Conservation (phyloP, 2,113 vertebrate genomes). For the Tragelaphus imberbis region DNA sequence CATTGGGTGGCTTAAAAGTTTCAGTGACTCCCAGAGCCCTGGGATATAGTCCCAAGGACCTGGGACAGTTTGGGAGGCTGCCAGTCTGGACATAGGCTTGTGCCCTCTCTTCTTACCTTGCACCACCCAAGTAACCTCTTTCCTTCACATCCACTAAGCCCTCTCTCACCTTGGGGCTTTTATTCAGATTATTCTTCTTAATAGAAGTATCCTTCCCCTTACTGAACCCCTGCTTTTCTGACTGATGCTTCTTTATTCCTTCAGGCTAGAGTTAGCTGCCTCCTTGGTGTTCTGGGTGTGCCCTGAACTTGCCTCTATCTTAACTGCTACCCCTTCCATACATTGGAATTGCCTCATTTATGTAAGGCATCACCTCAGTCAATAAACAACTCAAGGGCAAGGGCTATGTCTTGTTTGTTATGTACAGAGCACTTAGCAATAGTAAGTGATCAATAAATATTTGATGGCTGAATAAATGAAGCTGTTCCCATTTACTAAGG, state of each 20-base stretch:
- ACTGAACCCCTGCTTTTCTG: background rate
- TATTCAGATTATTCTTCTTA: background rate
- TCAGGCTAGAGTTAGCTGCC: background rate
- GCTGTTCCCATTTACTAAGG: background rate
- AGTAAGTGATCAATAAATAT: background rate
- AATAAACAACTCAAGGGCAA: background rate
- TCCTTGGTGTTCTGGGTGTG: background rate
- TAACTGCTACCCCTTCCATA: background rate
- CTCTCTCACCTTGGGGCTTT: background rate
- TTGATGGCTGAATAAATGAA: background rate
- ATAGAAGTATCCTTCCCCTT: background rate
- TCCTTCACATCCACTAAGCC: background rate
- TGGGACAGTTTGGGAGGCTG: background rate
- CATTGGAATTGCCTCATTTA: background rate
- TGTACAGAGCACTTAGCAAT: background rate
- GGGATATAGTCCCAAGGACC: background rate
- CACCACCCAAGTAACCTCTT: background rate
- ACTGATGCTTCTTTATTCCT: background rate
- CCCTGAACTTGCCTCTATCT: background rate
- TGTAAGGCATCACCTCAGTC: background rate
- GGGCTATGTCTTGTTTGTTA: background rate
- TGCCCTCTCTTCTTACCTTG: background rate
- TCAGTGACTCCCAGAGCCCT: background rate
- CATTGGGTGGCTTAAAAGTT: background rate
- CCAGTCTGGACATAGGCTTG: background rate